Conservation (phyloP, 2,888 invertebrate genomes). For the Gari tellinella region DNA sequence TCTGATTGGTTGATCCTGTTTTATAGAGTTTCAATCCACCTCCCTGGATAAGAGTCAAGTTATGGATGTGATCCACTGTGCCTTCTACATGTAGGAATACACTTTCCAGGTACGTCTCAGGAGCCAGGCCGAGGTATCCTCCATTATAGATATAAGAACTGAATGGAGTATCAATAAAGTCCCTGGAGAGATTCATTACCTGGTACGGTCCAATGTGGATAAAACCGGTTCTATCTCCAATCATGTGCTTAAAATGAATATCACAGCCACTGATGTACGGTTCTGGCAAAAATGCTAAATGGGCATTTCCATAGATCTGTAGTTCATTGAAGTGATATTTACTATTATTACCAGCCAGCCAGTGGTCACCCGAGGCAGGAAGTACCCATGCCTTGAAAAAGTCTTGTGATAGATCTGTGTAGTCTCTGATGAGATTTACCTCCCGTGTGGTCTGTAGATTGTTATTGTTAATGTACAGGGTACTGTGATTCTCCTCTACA, state of each 20-base stretch:
- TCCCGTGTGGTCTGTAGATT: slow-evolving; percentile 46
- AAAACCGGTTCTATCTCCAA: slow-evolving; percentile 74
- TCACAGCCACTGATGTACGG: slow-evolving; percentile 60
- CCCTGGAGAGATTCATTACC: slow-evolving; percentile 68
- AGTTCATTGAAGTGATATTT: slow-evolving; percentile 71
- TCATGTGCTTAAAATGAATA: slow-evolving; percentile 73
- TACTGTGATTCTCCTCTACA: slow-evolving; percentile 66
- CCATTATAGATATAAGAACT: slow-evolving; percentile 71
- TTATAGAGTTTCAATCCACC: slow-evolving; percentile 68
- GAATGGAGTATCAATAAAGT: slow-evolving; percentile 74
- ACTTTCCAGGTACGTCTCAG: slow-evolving; percentile 69
- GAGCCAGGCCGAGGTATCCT: slow-evolving; percentile 74
- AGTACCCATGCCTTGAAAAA: slow-evolving; percentile 77
- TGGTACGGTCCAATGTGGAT: slow-evolving; percentile 75
- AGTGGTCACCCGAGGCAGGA: slow-evolving; percentile 66
- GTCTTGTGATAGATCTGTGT: slow-evolving; percentile 66
- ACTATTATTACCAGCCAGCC: slow-evolving; percentile 61
- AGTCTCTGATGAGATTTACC: slow-evolving; percentile 61
- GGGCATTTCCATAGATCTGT: slow-evolving; percentile 75
- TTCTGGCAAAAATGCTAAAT: slow-evolving; percentile 70
- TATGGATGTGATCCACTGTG: slow-evolving; percentile 71
- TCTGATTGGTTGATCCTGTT: slow-evolving; percentile 71
- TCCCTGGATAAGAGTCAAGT: slow-evolving; percentile 73
- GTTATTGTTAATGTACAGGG: slow-evolving; percentile 71
- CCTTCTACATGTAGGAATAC: slow-evolving; percentile 75